phyloP scores from a whole-genome alignment of 2,113 vertebrate species.

The Benthochromis sp. region DNA sequence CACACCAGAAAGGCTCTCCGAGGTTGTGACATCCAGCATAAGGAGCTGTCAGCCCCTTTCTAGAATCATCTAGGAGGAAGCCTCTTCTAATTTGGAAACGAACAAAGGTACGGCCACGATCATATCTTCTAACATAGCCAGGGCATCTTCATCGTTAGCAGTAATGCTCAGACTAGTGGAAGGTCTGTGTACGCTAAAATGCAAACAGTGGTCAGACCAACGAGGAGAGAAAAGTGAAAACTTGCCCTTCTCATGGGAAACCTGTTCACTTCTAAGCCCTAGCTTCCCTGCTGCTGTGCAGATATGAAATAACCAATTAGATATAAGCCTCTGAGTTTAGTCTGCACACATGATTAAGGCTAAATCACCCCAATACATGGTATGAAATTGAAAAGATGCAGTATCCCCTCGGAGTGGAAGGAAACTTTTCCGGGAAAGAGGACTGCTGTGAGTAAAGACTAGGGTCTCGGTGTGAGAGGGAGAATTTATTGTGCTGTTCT shows the following conservation, averaged over 20 bases:
- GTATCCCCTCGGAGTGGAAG: not conserved
- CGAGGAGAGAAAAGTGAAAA: not conserved
- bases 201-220: not conserved
- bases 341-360: not conserved
- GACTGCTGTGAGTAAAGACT: not conserved
- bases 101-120: constrained; percentile 33
- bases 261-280: not conserved
- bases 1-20: not conserved
- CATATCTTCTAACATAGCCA: not conserved
- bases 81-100: not conserved
- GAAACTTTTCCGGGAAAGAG: not conserved
- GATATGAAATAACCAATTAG: constrained; percentile 17
- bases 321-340: constrained; percentile 2
- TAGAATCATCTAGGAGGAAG: not conserved
- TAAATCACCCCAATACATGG: not conserved
- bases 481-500: not conserved
- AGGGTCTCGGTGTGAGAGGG: not conserved
- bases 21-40: not conserved
- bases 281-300: not conserved
- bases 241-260: not conserved
- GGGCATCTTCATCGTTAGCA: not conserved
- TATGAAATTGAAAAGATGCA: constrained; percentile 9
- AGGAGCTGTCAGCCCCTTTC: constrained; percentile 27
- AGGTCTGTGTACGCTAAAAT: not conserved
- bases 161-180: not conserved